Evolutionary conservation across 2,888 invertebrate species (phyloP).

Genomic region (Eulithis prunata): DNA sequence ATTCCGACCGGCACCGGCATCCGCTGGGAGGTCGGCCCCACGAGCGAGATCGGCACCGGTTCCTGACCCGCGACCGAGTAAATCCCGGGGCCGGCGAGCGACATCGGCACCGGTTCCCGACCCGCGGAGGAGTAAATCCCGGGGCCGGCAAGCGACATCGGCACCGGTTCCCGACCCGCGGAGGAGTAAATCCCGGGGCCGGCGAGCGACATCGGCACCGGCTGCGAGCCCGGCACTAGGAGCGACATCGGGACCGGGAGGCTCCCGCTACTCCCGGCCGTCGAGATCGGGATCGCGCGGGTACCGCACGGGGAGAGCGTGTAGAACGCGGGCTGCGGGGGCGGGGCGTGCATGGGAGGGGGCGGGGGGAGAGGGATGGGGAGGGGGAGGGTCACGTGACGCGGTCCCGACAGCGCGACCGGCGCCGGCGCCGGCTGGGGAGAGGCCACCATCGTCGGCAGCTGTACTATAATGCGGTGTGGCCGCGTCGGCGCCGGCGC

Average conservation of each 20-base stretch:
- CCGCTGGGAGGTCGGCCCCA: conserved; percentile 29
- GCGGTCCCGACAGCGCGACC: conserved; percentile 22
- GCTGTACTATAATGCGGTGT: not conserved
- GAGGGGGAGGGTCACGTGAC: conserved; percentile 32
- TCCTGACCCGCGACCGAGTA: not conserved
- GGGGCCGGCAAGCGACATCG: not conserved
- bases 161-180: conserved; percentile 12
- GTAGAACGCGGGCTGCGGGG: conserved; percentile 11
- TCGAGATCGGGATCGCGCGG: conserved; percentile 14
- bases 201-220: conserved; percentile 23
- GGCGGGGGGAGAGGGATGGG: conserved; percentile 24
- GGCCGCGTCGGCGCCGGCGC: not conserved
- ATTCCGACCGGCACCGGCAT: conserved; percentile 19
- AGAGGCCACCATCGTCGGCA: not conserved
- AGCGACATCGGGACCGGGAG: not conserved
- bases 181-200: conserved; percentile 13
- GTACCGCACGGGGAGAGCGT: conserved; percentile 26
- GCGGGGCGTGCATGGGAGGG: conserved; percentile 22
- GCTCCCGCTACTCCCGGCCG: conserved; percentile 3
- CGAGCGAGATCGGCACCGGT: conserved; percentile 32
- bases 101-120: conserved; percentile 21
- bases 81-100: too few relatives aligned
- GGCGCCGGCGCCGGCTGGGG: conserved; percentile 15
- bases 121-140: too few relatives aligned
- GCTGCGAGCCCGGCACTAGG: conserved; percentile 26